Evolutionary conservation across 1,140 invertebrate species (phyloP).

Genomic region (Thaumatotibia leucotreta): DNA sequence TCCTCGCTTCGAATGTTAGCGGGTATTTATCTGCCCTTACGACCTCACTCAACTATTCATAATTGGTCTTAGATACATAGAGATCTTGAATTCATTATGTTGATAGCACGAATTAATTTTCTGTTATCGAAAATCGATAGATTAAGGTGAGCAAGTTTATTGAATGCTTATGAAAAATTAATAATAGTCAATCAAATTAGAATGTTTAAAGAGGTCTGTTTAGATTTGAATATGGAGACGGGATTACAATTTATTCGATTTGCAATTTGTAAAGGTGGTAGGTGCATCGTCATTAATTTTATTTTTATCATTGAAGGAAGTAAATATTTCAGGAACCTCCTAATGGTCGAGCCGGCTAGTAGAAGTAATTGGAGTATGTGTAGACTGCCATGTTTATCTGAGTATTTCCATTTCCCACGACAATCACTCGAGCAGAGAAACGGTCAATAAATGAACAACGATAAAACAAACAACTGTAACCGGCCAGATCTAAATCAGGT

Average conservation of each 20-base stretch:
- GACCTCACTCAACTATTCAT: constrained; percentile 6
- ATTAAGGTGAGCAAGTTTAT: background rate
- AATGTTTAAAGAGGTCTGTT: too few relatives aligned
- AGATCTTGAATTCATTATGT: constrained; percentile 7
- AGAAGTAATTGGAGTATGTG: background rate
- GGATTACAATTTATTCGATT: too few relatives aligned
- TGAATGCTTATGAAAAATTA: background rate
- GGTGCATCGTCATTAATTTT: too few relatives aligned
- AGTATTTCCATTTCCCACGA: background rate
- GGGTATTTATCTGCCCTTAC: constrained; percentile 7
- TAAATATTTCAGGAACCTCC: too few relatives aligned
- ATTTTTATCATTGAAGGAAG: too few relatives aligned
- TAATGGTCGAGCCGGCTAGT: too few relatives aligned
- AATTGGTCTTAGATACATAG: constrained; percentile 11
- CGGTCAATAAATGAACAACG: background rate
- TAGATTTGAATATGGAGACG: too few relatives aligned
- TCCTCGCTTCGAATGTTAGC: constrained; percentile 3
- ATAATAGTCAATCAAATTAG: too few relatives aligned
- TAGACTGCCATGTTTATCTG: background rate
- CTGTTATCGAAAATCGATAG: background rate
- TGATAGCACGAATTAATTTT: constrained; percentile 3
- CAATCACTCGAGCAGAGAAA: background rate
- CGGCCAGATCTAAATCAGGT: constrained; percentile 1
- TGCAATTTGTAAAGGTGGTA: too few relatives aligned
- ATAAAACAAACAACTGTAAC: background rate